Conservation (phyloP, 2,797 vertebrate genomes). For the Hemitrygon akajei region DNA sequence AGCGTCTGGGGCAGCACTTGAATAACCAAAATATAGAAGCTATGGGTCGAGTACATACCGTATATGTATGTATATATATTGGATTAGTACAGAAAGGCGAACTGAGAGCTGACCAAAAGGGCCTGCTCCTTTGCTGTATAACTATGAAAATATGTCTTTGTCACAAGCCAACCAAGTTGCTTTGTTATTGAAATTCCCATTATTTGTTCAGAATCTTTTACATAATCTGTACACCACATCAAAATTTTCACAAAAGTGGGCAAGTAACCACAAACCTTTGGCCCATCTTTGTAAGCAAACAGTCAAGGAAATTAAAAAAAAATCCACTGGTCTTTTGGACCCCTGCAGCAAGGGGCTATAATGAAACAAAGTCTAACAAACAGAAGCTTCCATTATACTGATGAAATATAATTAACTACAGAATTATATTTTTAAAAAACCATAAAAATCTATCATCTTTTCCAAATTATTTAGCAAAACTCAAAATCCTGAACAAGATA, state of each 20-base stretch:
- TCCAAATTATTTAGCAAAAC: constrained; percentile 4
- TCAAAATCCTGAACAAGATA: not conserved
- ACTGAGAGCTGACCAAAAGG: no score
- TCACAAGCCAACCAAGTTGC: no score
- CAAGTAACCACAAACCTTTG: not conserved
- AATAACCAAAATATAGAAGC: no score
- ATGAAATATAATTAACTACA: not conserved
- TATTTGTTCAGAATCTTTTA: not conserved
- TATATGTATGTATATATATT: no score
- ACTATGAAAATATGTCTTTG: no score
- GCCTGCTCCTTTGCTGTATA: no score
- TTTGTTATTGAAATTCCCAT: not conserved
- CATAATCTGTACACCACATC: not conserved
- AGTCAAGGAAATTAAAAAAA: not conserved
- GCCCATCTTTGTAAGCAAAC: not conserved
- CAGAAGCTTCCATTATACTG: not conserved
- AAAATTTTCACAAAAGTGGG: not conserved
- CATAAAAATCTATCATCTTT: not conserved
- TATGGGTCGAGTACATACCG: no score
- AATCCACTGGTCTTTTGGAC: not conserved
- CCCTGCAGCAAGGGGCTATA: not conserved
- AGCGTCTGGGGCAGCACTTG: no score
- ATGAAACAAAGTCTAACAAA: not conserved
- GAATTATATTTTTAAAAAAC: not conserved
- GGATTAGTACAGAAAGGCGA: no score